These are phyloP conservation scores for Leucoraja ocellata DNA, from an alignment of 2,797 vertebrate genomes.

Conservation along the genomic window DNA sequence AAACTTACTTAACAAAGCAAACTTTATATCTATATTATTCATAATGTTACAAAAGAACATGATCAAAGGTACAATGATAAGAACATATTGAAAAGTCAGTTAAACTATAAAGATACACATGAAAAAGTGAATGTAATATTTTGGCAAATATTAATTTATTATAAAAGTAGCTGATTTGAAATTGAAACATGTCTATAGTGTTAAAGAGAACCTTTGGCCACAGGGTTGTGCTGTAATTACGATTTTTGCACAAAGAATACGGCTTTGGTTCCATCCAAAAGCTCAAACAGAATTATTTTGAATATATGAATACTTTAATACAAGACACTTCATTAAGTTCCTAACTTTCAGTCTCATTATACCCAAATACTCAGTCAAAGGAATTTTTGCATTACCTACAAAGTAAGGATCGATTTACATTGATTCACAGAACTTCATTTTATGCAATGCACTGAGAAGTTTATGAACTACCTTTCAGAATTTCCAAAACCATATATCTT, in stretches of 20 bases:
- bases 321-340: constrained; percentile 72
- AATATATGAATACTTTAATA: constrained; percentile 78
- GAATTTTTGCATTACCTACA: constrained; percentile 50
- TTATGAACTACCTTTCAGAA: constrained; percentile 34
- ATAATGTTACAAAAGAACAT: neutral
- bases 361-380: constrained; percentile 51
- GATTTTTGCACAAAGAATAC: constrained; percentile 56
- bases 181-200: constrained; percentile 54
- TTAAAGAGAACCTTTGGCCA: constrained; percentile 70
- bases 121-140: constrained; percentile 31
- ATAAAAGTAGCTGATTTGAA: constrained; percentile 67
- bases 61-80: constrained; percentile 21
- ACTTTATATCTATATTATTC: neutral
- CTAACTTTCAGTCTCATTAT: constrained; percentile 61
- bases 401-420: constrained; percentile 53
- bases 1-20: constrained; percentile 21
- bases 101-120: neutral
- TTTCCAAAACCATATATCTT: constrained; percentile 9
- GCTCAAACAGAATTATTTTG: constrained; percentile 74
- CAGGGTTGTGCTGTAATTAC: constrained; percentile 67
- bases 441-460: constrained; percentile 49
- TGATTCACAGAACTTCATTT: constrained; percentile 55
- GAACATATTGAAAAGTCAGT: constrained; percentile 20
- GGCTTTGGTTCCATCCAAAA: constrained; percentile 62
- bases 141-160: constrained; percentile 18